Percentiles rank a stretch among this genome's conserved stretches.
phyloP scores from a whole-genome alignment of 2,888 invertebrate species.

The Geophilus truncorum region DNA sequence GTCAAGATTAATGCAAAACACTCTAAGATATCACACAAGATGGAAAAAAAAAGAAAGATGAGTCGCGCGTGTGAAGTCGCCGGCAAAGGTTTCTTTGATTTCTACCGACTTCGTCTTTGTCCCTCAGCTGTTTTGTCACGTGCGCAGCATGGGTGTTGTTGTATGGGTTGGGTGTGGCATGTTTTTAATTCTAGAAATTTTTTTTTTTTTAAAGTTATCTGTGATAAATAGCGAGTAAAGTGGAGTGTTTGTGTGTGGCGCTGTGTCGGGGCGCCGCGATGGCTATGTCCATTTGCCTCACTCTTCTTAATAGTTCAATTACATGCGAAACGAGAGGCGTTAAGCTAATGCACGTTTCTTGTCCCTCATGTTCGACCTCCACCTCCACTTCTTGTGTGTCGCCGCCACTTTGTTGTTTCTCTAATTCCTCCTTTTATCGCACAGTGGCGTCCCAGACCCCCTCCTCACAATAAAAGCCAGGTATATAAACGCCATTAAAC shows the following conservation, averaged over 20 bases:
- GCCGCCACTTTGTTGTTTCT: slow-evolving; percentile 7
- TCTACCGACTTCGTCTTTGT: neutral
- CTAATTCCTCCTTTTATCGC: slow-evolving; percentile 5
- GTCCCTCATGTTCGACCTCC: neutral
- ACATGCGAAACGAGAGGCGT: slow-evolving; percentile 15
- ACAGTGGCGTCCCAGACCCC: neutral
- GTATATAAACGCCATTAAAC: slow-evolving; percentile 2
- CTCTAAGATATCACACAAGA: neutral
- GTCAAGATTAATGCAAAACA: neutral
- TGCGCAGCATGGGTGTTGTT: neutral
- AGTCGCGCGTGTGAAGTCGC: slow-evolving; percentile 20
- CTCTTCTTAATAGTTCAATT: slow-evolving; percentile 9
- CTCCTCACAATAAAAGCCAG: neutral
- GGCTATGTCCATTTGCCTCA: slow-evolving; percentile 16
- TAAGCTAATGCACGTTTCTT: slow-evolving; percentile 20
- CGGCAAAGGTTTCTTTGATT: neutral
- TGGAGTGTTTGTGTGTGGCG: neutral
- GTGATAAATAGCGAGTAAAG: neutral
- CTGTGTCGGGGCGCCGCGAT: neutral
- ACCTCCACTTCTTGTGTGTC: slow-evolving; percentile 16
- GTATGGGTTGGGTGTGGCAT: neutral
- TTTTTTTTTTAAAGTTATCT: neutral
- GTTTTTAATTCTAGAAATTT: neutral
- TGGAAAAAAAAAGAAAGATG: neutral
- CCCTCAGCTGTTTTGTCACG: neutral